Conservation (phyloP, 2,888 invertebrate species). For the Chydorus sphaericus region DNA sequence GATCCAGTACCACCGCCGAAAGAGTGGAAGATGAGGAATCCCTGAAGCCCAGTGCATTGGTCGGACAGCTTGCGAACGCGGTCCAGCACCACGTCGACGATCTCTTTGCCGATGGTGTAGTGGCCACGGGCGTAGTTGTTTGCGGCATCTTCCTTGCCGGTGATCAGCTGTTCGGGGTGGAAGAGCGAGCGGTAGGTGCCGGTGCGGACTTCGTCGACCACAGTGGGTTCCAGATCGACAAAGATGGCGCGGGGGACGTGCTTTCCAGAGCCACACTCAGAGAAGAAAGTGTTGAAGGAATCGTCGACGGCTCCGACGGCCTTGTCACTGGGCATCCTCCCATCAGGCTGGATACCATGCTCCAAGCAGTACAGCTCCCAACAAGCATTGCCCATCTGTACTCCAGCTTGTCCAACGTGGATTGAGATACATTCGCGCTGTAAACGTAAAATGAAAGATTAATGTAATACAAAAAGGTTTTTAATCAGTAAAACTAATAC, state of each 20-base stretch:
- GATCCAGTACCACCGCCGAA: constrained; percentile 35
- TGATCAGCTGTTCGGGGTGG: constrained; percentile 94
- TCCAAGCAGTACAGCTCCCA: constrained; percentile 21
- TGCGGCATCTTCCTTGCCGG: constrained; percentile 93
- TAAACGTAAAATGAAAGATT: neutral
- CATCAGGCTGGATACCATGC: neutral
- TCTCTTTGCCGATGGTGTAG: constrained; percentile 71
- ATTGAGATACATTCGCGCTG: constrained; percentile 25
- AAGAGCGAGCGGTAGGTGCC: constrained; percentile 90
- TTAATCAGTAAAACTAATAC: too few relatives aligned
- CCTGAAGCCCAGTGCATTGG: constrained; percentile 18
- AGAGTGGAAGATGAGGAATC: constrained; percentile 28
- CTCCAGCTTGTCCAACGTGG: constrained; percentile 25
- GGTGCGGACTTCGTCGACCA: constrained; percentile 70
- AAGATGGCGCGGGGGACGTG: neutral
- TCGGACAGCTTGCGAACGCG: neutral
- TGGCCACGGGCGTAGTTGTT: constrained; percentile 96
- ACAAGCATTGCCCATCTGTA: constrained; percentile 22
- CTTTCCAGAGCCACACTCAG: neutral
- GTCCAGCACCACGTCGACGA: constrained; percentile 33
- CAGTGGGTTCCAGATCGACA: neutral
- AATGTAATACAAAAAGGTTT: too few relatives aligned
- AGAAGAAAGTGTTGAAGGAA: constrained; percentile 1
- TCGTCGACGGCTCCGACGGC: neutral
- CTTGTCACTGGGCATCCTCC: neutral